Evolutionary conservation across 2,113 vertebrate genomes (phyloP), one percentile per base, ranked within the genome.

Genomic region (Barnardius zonarius): DNA sequence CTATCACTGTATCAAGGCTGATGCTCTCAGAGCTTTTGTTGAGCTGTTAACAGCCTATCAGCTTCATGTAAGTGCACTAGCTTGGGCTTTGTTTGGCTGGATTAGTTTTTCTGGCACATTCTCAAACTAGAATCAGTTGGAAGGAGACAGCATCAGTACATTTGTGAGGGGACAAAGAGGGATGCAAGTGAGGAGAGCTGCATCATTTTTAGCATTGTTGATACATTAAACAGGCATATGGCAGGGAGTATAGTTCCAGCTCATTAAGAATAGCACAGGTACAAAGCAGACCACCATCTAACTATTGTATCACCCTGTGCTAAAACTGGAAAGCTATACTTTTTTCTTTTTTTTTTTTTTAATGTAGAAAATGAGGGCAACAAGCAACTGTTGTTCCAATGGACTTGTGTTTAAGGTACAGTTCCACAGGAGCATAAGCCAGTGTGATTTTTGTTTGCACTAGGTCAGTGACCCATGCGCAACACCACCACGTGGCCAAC

Each of bases 401-500:
- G 0, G 17, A 61, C 15, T 46, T 16, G 11, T 25, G 13, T 59
- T 61, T 57, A 70, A 92, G 30, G n/a, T 72, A 30, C 54, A 67
- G 15, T 3, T 30, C 9, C 13, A 14, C 27, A 19, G 4, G 12
- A 79, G 37, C 7, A 3, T 37, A 48, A 59, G 35, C 7, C 63
- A 77, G 22, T 17, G 25, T 16, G 13, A 23, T 80, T 66, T 52
- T 61, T 88, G 31, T 59, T 90, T 81, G 37, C 31, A 77, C 14
- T 44, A 48, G 10, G 49, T 46, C 79, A 63, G 46, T 31, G 13
- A 86, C 44, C 67, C 19, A 41, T 0, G 0, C 19, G 13, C 67
- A 24, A 75, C 25, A 55, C 4, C 15, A 67, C 3, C 44, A 18
- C 0, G 0, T n/a, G 31, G 77, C 28, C 12, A 81, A n/a, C 2